Evolutionary conservation across 2,797 vertebrate genomes (phyloP), one percentile per base, ranked within the genome.

Genomic region (Myripristis jacobus): DNA sequence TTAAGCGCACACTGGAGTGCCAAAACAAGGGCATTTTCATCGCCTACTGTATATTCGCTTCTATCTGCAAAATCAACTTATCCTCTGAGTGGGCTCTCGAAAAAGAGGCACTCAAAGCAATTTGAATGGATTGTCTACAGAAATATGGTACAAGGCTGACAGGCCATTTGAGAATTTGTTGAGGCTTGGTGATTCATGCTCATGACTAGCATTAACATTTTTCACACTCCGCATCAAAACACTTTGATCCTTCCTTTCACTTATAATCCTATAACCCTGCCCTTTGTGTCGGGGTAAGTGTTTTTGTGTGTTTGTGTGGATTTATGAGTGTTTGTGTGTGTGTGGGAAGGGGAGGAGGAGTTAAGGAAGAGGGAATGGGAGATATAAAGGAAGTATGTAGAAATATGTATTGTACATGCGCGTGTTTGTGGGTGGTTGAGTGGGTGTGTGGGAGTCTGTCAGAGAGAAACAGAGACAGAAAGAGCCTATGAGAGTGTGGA

Each of bases 221-320:
- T 76, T 75, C 63, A 64, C 58, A 74, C 58, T 48, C 31, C 46
- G 62, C 68, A 76, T 87, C 63, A 66, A 78, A 79, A 70, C 78
- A 67, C 69, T 70, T 68, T 79, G 63, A 81, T 79, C 73, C 66
- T 66, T 75, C 41, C 69, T 73, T 80, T 84, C 62, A 77, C 27
- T 67, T 76, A 34, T 74, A 87, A 86, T 85, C 69, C 77, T 64
- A 44, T 82, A 81, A 80, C 75, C 65, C 47, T 75, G 52, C 36
- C 65, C 51, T 75, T 69, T 81, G 63, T 87, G 59, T 67, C 60
- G 34, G 50, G 13, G 19, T 63, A 47, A 66, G 48, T 43, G 25
- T 34, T 6, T n/a, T 1, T 29, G 22, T 21, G 22, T 62, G 25
- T 25, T 38, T 29, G 53, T 16, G n/a, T 52, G 36, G 12, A 8